These are phyloP conservation scores for Muntiacus muntjak DNA, from an alignment of 2,113 vertebrate genomes.

Conservation along the genomic window DNA sequence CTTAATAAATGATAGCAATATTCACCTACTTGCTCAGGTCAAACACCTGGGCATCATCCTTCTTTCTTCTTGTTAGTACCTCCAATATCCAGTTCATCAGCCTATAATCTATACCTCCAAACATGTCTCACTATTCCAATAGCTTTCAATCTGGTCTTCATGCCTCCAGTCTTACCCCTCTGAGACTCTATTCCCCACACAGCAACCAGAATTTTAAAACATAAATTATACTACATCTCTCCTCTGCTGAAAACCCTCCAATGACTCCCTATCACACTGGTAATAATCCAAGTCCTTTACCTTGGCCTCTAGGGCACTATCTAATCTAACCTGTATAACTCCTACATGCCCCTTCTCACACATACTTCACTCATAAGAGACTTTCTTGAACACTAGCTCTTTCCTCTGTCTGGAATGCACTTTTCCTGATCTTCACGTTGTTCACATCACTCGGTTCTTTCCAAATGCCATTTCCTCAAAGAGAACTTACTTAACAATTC, in stretches of 20 bases:
- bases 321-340: not conserved
- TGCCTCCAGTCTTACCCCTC: not conserved
- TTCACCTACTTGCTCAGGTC: not conserved
- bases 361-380: not conserved
- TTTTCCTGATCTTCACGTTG: not conserved
- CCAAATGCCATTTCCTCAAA: not conserved
- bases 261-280: not conserved
- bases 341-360: not conserved
- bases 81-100: not conserved
- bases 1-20: conserved; percentile 4
- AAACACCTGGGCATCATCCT: not conserved
- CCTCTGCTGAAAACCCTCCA: not conserved
- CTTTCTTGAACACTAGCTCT: not conserved
- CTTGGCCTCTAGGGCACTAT: not conserved
- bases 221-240: not conserved
- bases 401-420: not conserved
- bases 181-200: not conserved
- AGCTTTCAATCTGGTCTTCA: not conserved
- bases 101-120: not conserved
- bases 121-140: not conserved
- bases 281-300: not conserved
- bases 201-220: not conserved
- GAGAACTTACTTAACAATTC: conserved; percentile 10
- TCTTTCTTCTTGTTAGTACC: not conserved
- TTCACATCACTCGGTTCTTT: not conserved